Base-by-base conservation (phyloP, 2,888 invertebrate genomes). In the Camptogramma bilineatum region DNA sequence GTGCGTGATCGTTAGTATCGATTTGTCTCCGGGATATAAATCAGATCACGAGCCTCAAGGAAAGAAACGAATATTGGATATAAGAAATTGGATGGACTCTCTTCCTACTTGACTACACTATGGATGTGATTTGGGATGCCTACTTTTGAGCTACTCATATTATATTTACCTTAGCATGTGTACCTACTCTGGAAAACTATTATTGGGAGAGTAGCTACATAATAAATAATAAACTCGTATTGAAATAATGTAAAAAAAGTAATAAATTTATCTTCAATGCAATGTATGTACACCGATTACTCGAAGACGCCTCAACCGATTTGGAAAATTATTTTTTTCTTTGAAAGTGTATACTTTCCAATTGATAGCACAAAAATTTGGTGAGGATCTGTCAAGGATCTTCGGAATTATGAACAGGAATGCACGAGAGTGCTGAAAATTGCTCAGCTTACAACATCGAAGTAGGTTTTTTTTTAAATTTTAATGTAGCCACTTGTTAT, bases 31-130 rank as follows among this genome's bases (percentile, higher is more conserved):
- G 42, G 24, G 24, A 52, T 44, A 58, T 47, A 58, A 66, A 66
- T 64, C 55, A 50, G 48, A 56, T 64, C 66, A 64, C 54, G 42
- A 39, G 31, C 34, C 52, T 52, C 53, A 13, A 13, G 52, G 44
- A 18, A 57, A 42, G 52, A 50, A 53, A 44, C 58, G 46, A 53
- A 28, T 54, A 66, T 69, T 66, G 52, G 59, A 62, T 69, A 64
- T 58, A 51, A 52, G 48, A 69, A 64, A 53, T 64, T 51, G 58
- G 58, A 47, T 52, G 16, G 46, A 55, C 18, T 60, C 42, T 46
- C 8, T 46, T 46, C 31, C 16, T 39, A 24, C 28, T 39, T 39
- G 42, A 61, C 44, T 58, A 50, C 47, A 52, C 31, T 28, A 42
- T 9, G 1, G 28, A 51, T 19, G 56, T 61, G 52, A 61, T 57